Conservation (phyloP, 2,888 invertebrate species). For the Sepioteuthis lessoniana region DNA sequence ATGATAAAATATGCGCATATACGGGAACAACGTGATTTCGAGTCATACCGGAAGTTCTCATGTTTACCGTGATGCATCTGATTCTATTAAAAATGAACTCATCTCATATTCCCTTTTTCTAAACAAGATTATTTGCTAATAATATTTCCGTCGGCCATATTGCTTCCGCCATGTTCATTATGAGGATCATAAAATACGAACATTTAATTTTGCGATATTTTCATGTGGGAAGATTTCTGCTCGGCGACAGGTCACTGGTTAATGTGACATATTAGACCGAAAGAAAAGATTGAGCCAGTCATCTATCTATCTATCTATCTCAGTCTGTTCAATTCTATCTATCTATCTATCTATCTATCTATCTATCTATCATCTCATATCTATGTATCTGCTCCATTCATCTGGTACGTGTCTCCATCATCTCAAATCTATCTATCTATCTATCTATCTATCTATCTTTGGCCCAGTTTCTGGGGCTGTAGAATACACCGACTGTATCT, state of each 20-base stretch:
- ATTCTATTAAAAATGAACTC: not conserved
- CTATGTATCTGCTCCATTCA: no score
- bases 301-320: no score
- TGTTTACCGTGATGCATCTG: not conserved
- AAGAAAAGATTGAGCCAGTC: no score
- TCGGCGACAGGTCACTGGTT: not conserved
- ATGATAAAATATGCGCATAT: not conserved
- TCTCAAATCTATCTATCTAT: no score
- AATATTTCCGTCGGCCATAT: not conserved
- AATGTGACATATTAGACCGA: not conserved
- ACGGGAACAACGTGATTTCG: not conserved
- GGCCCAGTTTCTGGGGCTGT: no score
- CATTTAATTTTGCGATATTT: not conserved
- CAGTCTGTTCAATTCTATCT: no score
- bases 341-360: no score
- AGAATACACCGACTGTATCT: no score
- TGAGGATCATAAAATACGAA: not conserved
- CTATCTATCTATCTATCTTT: no score
- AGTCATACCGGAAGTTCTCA: not conserved
- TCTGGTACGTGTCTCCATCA: no score
- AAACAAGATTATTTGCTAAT: not conserved
- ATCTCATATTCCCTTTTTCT: not conserved
- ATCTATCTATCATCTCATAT: no score
- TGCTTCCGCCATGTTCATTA: not conserved
- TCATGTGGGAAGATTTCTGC: not conserved